Base-by-base conservation (phyloP, 2,888 invertebrate genomes). In the Agonopterix heracliana region DNA sequence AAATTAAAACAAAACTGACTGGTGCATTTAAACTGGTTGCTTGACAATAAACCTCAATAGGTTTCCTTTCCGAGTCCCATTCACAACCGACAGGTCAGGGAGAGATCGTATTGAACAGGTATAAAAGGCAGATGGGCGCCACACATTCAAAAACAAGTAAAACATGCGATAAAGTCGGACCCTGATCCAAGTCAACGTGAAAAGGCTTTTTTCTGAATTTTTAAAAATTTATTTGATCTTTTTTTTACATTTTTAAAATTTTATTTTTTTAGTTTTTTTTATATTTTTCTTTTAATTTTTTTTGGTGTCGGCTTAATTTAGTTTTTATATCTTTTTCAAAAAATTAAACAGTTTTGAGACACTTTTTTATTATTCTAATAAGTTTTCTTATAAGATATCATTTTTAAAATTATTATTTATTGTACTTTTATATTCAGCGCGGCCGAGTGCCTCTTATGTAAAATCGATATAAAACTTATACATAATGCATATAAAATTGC, bases 401-500 rank as follows among this genome's bases (percentile, higher is more conserved):
- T 60, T 68, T 74, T 76, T 72, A 74, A 70, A 73, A 79, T 78
- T 80, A 82, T 74, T 76, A 81, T 82, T 81, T 81, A 85, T 86
- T 86, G 86, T 85, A 86, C 86, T 86, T 80, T 78, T 71, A 73
- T 71, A 78, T 74, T 72, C 71, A 74, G 75, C 71, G 73, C 67
- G 76, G 77, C 78, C 67, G 66, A 71, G 74, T 74, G 82, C 81
- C 81, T 72, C 74, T 74, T 74, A 78, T 78, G 77, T 35, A 81
- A 85, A 83, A 80, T 74, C 66, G 68, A 76, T 84, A 85, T 79
- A 86, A 86, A 85, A 81, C 81, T 81, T 84, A 83, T 73, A 79
- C 65, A 75, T 70, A 75, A 74, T 63, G 63, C 65, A 66, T 71
- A 74, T 64, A 75, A 69, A 74, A 72, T 63, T 62, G 78, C 72